Base-by-base conservation (phyloP, 2,888 invertebrate genomes). In the Hypena proboscidalis region DNA sequence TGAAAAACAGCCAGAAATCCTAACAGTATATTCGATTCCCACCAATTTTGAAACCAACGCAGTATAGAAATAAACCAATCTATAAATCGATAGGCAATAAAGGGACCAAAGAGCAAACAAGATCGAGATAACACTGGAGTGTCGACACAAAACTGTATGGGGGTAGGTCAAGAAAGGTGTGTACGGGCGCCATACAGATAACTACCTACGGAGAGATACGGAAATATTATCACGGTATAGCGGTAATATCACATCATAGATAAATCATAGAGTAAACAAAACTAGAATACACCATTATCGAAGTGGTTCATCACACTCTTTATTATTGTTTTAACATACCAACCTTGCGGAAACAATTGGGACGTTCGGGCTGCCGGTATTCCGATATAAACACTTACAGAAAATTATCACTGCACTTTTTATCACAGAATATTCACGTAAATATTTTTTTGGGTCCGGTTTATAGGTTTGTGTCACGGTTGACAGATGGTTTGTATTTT, bases 291-390 rank as follows among this genome's bases (percentile, higher is more conserved):
- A 41, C 43, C 48, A 63, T 44, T 63, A 64, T 44, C 7, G 47
- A 52, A 47, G 33, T 49, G 52, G 39, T 59, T 57, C 59, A 60
- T 57, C 54, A 47, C 37, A 39, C 20, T 30, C 29, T 62, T 55
- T 70, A 77, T 76, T 76, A 75, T 75, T 77, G 75, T 75, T 74
- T 73, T 72, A 64, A 77, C 77, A 70, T 79, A 85, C 85, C 81
- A 83, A 84, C 85, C 86, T 85, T 75, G 58, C 61, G 63, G 76
- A 81, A 83, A 77, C 80, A 81, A 78, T 74, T 59, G 72, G 65
- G 59, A 58, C 60, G 62, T 58, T 48, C 43, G 50, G 48, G 40
- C 39, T 70, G 74, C 80, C 77, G 80, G 79, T 77, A 80, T 81
- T 80, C 80, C 78, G 63, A 73, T 68, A 55, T 74, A 74, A 72